phyloP scores from a whole-genome alignment of 2,113 vertebrate species.

The Trematocara marginatum region DNA sequence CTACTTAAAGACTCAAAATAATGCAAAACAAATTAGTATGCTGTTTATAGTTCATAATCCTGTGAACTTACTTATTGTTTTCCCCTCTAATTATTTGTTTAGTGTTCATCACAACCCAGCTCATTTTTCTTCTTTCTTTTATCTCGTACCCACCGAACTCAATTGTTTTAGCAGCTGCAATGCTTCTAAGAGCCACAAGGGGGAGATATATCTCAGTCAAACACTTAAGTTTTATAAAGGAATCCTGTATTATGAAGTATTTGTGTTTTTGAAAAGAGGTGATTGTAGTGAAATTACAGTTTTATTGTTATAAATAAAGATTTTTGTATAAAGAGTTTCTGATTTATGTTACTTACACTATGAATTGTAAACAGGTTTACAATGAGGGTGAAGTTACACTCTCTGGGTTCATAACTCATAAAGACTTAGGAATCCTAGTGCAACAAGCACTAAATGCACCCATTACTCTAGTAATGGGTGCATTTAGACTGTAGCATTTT shows the following conservation, averaged over 20 bases:
- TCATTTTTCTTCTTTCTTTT: neutral
- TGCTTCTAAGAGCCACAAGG: slow-evolving; percentile 38
- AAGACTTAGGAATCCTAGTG: neutral
- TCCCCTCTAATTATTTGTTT: neutral
- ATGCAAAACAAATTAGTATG: neutral
- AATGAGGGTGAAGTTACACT: neutral
- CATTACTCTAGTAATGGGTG: neutral
- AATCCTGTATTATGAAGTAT: neutral
- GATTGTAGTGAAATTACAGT: neutral
- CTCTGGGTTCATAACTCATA: neutral
- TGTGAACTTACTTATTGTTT: neutral
- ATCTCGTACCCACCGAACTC: fast-evolving
- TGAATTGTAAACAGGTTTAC: neutral
- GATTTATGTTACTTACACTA: neutral
- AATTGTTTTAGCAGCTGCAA: neutral
- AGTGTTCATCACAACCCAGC: neutral
- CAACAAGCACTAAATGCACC: neutral
- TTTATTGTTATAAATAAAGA: slow-evolving; percentile 57
- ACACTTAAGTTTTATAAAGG: slow-evolving; percentile 8
- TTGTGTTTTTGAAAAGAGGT: neutral
- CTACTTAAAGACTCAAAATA: neutral
- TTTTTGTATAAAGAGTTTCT: slow-evolving; percentile 17
- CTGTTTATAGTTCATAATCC: neutral
- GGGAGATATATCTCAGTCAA: slow-evolving; percentile 21
- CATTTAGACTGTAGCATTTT: neutral